phyloP scores from a whole-genome alignment of 2,888 invertebrate species.

The Drosophila histrio region DNA sequence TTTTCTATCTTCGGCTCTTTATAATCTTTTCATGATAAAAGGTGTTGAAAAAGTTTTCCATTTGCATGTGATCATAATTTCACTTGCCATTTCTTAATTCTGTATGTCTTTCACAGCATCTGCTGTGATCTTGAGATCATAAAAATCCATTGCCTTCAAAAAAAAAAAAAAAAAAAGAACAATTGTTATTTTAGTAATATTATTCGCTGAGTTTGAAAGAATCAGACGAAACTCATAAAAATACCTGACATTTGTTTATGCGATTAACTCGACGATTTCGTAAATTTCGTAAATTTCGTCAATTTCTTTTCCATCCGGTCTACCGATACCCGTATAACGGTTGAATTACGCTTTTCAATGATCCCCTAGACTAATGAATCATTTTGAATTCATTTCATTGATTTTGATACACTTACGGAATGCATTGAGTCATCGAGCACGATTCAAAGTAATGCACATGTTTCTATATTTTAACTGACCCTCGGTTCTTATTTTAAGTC shows the following conservation, averaged over 20 bases:
- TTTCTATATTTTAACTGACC: not conserved
- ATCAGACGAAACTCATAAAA: slow-evolving; percentile 24
- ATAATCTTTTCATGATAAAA: slow-evolving; percentile 14
- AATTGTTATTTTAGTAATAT: slow-evolving; percentile 8
- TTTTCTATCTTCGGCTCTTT: slow-evolving; percentile 8
- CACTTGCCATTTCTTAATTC: not conserved
- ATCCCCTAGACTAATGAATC: not conserved
- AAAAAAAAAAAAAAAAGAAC: slow-evolving; percentile 22
- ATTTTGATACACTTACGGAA: not conserved
- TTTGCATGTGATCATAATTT: slow-evolving; percentile 10
- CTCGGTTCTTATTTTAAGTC: not conserved
- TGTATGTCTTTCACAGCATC: slow-evolving; percentile 14
- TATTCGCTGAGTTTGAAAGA: not conserved
- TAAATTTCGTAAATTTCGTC: not conserved
- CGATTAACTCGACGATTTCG: not conserved
- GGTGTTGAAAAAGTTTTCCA: slow-evolving; percentile 46
- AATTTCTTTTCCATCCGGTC: not conserved
- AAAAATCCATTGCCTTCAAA: slow-evolving; percentile 6
- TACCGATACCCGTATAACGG: not conserved
- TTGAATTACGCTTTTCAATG: not conserved
- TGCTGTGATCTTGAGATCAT: slow-evolving; percentile 15
- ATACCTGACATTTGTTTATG: slow-evolving; percentile 35
- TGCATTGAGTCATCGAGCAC: slow-evolving; percentile 8
- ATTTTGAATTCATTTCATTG: slow-evolving; percentile 1
- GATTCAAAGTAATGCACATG: not conserved